Evolutionary conservation across 1,140 invertebrate genomes (phyloP).

Genomic region (Pissodes strobi): DNA sequence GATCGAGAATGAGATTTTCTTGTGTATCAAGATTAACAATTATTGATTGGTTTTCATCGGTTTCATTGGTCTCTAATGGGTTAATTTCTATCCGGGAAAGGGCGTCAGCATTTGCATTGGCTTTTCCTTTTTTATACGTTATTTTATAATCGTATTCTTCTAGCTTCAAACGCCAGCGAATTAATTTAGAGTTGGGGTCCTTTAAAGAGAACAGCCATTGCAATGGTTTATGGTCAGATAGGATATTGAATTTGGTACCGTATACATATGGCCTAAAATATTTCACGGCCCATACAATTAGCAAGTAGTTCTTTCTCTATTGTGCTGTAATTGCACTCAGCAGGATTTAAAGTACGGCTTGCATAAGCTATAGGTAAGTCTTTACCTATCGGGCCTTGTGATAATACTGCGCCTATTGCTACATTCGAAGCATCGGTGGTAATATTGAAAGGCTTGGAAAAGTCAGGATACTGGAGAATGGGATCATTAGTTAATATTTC

Average conservation of each 20-base stretch:
- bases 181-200: slow-evolving; percentile 54
- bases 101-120: slow-evolving; percentile 39
- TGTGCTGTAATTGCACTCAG: too few relatives aligned
- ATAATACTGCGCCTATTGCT: too few relatives aligned
- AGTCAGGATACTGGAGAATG: too few relatives aligned
- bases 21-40: too few relatives aligned
- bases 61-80: too few relatives aligned
- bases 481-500: too few relatives aligned
- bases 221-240: slow-evolving; percentile 39
- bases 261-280: slow-evolving; percentile 40
- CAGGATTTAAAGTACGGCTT: too few relatives aligned
- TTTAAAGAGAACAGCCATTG: slow-evolving; percentile 52
- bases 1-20: too few relatives aligned
- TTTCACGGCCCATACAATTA: slow-evolving; percentile 45
- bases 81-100: slow-evolving; percentile 11
- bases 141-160: slow-evolving; percentile 57
- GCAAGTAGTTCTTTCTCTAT: slow-evolving; percentile 51
- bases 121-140: slow-evolving; percentile 52
- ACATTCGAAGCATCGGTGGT: too few relatives aligned
- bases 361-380: too few relatives aligned
- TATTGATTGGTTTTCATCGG: not conserved
- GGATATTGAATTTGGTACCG: slow-evolving; percentile 33
- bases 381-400: too few relatives aligned
- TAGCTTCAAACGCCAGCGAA: slow-evolving; percentile 55
- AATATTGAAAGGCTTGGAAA: too few relatives aligned